Conservation (phyloP, 2,888 invertebrate genomes). For the Gasteruption jaculator region DNA sequence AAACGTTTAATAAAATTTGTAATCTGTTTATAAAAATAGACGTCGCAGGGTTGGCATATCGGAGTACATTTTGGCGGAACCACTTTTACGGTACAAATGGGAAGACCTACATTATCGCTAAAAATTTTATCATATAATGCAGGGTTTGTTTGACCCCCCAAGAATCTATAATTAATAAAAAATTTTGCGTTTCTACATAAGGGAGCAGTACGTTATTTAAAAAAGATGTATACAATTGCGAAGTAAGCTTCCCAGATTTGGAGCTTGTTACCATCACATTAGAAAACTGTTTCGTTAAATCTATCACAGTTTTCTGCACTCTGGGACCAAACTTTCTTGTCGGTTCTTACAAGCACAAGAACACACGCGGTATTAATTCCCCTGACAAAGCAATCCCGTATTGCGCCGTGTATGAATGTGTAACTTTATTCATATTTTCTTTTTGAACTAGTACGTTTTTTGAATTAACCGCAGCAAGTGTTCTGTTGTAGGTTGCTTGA, state of each 20-base stretch:
- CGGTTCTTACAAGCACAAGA: conserved; percentile 24
- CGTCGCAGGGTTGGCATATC: no score
- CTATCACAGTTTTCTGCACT: conserved; percentile 18
- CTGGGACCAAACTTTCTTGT: conserved; percentile 16
- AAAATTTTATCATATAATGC: conserved; percentile 23
- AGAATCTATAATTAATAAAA: conserved; percentile 23
- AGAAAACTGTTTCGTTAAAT: conserved; percentile 19
- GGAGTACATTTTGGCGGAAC: conserved; percentile 26
- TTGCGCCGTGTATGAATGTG: conserved; percentile 25
- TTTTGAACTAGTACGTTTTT: conserved; percentile 19
- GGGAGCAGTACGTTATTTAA: conserved; percentile 16
- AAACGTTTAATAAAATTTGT: no score
- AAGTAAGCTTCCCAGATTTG: conserved; percentile 25
- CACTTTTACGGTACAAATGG: conserved; percentile 23
- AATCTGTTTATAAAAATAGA: no score
- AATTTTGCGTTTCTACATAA: conserved; percentile 21
- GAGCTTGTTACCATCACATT: conserved; percentile 21
- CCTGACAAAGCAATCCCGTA: conserved; percentile 20
- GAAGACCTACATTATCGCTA: conserved; percentile 15
- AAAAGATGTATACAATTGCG: conserved; percentile 16
- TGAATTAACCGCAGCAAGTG: conserved; percentile 9
- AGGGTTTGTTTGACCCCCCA: conserved; percentile 26
- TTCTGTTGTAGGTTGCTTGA: conserved; percentile 17
- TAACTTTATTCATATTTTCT: conserved; percentile 21
- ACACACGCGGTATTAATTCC: conserved; percentile 22